phyloP scores from a whole-genome alignment of 2,888 invertebrate species.

The Nomada ferruginata region DNA sequence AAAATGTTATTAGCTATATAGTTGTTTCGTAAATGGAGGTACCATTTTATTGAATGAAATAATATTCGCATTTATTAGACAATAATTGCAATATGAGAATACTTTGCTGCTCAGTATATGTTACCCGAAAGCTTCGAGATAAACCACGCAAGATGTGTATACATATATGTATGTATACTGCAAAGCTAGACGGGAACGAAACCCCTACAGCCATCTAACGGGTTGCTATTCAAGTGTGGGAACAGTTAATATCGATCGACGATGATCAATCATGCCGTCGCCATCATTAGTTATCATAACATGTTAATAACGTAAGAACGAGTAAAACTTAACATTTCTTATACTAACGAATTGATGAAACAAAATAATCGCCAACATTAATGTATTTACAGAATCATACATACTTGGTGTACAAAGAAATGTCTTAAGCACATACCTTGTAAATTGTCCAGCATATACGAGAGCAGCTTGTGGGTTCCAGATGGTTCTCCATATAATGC shows the following conservation, averaged over 20 bases:
- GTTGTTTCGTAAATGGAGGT: too few relatives aligned
- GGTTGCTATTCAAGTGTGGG: not conserved
- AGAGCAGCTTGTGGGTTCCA: slow-evolving; percentile 96
- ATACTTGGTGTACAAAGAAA: not conserved
- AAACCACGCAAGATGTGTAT: too few relatives aligned
- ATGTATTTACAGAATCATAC: not conserved
- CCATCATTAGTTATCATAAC: slow-evolving; percentile 17
- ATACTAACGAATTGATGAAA: not conserved
- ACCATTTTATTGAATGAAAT: too few relatives aligned
- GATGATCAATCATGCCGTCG: not conserved
- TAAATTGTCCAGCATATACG: slow-evolving; percentile 97
- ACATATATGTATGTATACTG: not conserved
- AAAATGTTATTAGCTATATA: too few relatives aligned
- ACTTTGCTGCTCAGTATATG: not conserved
- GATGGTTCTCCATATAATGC: slow-evolving; percentile 96
- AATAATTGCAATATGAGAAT: not conserved
- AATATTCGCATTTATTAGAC: too few relatives aligned
- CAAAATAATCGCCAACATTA: not conserved
- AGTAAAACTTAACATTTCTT: not conserved
- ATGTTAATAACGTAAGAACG: not conserved
- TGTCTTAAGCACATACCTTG: slow-evolving; percentile 88
- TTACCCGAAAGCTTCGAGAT: not conserved
- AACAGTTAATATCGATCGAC: slow-evolving; percentile 23
- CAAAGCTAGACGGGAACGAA: not conserved
- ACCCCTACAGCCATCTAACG: slow-evolving; percentile 33